Evolutionary conservation across 2,797 vertebrate species (phyloP), one percentile per base, ranked within the genome.

Genomic region (Catostomus latipinnis): DNA sequence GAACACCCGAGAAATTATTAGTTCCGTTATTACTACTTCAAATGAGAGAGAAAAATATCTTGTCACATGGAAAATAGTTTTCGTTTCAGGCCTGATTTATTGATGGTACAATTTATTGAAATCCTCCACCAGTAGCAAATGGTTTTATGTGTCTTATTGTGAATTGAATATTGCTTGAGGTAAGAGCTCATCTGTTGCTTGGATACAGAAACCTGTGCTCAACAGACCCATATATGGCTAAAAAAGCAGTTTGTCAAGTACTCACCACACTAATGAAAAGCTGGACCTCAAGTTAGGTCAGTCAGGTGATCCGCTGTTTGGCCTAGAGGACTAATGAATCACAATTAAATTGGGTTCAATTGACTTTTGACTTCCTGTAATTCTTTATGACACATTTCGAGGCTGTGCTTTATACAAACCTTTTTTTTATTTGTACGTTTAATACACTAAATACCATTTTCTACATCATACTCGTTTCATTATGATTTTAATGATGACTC

Each of bases 161-260:
- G 43, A 66, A 52, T 22, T 22, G 58, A 65, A 48, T 18, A 46
- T 49, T 56, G 75, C 43, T 16, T 4, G 9, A 72, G 43, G 63
- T 43, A 46, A 69, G 2, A 11, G 72, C 57, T 63, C 13, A 58
- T 52, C 13, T 54, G 74, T 66, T 76, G 74, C 74, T 52, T 53
- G 61, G 68, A 76, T 58, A 63, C 53, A 6, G 67, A 74, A 70
- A 60, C 22, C 7, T 53, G 50, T 45, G 22, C n/a, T 75, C 58
- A 58, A 67, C 46, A 71, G 9, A 69, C 12, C 48, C 61, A 11
- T 62, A 45, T 8, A 18, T n/a, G 34, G 34, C 34, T 34, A 11
- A 7, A 43, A 52, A n/a, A 71, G 6, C 10, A 46, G 22, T 18
- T 2, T 16, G 43, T 53, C 46, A 46, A n/a, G 63, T 16, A 6